Evolutionary conservation across 2,888 invertebrate genomes (phyloP), one percentile per base, ranked within the genome.

Genomic region (Melanotus villosus): DNA sequence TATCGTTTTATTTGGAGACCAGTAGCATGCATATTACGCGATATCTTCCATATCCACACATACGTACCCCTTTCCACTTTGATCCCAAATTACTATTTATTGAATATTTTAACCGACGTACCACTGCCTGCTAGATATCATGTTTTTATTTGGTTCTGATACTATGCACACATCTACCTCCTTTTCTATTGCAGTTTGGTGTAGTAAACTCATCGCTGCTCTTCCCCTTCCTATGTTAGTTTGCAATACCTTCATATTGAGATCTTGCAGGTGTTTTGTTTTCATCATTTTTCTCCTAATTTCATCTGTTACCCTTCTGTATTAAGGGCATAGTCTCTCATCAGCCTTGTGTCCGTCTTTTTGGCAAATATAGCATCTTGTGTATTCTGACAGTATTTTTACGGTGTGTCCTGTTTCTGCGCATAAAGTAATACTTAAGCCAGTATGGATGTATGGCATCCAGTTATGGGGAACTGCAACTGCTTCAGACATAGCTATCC

Each of bases 291-390:
- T 21, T 18, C 9, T 45, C 21, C 45, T 45, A 10, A 45, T 2
- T 19, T 45, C 45, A 6, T 45, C 45, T 19, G 19, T n/a, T 45
- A 19, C 19, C 19, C 19, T 45, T 19, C 9, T 45, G 19, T 45
- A 19, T 7, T 18, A 6, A 18, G 52, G 52, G 10, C 52, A 54
- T 16, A 32, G 14, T 10, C 4, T 32, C 4, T 54, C 52, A 7
- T 32, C 52, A 1, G 52, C 32, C n/a, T n/a, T n/a, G n/a, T n/a
- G n/a, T n/a, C 14, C 30, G n/a, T 54, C 52, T 2, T 30, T 32
- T n/a, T n/a, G n/a, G n/a, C 52, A 54, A 32, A 9, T 54, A 30
- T 30, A 16, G n/a, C 52, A 54, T 21, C 32, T 26, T 32, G 18
- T 4, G 4, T 16, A 1, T 9, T 30, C 32, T 14, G 1, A 1